A percentile compares a stretch with the other conserved stretches of the same genome.
Evolutionary conservation across 2,797 vertebrate species (phyloP).

Genomic region (Ctenopoma kingsleyae): DNA sequence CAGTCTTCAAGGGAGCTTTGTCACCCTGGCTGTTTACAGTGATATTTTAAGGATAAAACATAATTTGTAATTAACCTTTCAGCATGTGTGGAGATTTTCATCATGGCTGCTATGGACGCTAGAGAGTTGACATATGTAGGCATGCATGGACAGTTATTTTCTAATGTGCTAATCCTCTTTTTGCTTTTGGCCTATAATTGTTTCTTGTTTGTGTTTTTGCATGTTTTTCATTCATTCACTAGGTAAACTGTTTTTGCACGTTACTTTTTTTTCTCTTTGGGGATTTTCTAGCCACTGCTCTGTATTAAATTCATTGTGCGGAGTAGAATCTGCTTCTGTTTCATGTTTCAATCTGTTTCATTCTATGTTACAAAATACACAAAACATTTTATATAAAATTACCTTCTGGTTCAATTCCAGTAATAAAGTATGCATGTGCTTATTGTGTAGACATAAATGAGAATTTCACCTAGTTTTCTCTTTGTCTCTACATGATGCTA

Average conservation of each 20-base stretch:
- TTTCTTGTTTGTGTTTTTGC: not conserved
- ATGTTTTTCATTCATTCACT: no score
- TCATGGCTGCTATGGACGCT: not conserved
- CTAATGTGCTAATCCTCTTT: not conserved
- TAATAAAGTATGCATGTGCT: not conserved
- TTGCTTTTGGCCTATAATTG: not conserved
- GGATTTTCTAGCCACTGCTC: not conserved
- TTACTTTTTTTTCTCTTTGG: not conserved
- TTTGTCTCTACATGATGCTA: slow-evolving; percentile 19
- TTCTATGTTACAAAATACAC: not conserved
- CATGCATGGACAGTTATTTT: no score
- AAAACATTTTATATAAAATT: not conserved
- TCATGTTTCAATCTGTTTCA: no score
- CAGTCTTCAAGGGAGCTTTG: slow-evolving; percentile 43
- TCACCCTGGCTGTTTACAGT: slow-evolving; percentile 43
- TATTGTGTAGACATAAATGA: not conserved
- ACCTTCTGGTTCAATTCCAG: no score
- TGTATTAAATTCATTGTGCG: no score
- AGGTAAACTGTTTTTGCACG: not conserved
- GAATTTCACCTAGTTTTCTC: slow-evolving; percentile 13
- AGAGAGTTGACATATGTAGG: not conserved
- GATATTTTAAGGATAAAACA: slow-evolving; percentile 11
- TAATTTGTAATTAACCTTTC: slow-evolving; percentile 26
- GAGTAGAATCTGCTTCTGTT: no score
- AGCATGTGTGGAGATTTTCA: no score